A percentile compares a stretch with the other conserved stretches of the same genome.
phyloP scores from a whole-genome alignment of 2,113 vertebrate genomes.

The Pseudopipra pipra region DNA sequence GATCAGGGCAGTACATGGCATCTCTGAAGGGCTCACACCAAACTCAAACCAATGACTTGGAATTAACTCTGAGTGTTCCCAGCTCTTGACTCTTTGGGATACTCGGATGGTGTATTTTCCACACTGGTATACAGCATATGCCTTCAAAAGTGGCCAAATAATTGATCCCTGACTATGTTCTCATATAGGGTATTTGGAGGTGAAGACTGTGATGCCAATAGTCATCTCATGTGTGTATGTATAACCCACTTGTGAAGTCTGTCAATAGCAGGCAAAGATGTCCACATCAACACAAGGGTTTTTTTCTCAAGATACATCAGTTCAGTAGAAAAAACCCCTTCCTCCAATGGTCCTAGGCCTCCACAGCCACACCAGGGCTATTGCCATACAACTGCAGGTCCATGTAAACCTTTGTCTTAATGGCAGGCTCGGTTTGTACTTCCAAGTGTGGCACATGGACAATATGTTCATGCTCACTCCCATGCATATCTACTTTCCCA shows the following conservation, averaged over 20 bases:
- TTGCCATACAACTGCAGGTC: background rate
- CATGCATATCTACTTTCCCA: background rate
- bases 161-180: background rate
- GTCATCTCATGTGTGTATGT: background rate
- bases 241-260: background rate
- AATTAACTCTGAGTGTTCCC: background rate
- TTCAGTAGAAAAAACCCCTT: background rate
- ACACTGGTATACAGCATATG: background rate
- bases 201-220: background rate
- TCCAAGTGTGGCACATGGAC: background rate
- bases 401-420: background rate
- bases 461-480: background rate
- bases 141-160: background rate
- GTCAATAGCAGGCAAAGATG: background rate
- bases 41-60: background rate
- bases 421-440: background rate
- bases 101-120: background rate
- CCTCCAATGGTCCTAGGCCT: background rate
- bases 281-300: background rate
- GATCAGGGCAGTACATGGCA: background rate
- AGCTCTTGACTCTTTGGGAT: background rate
- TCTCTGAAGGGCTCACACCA: background rate
- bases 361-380: background rate
- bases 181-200: fast-evolving
- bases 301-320: background rate